These are phyloP conservation scores for Drosophila subpulchrella DNA, from an alignment of 1,140 invertebrate species.

Conservation along the genomic window DNA sequence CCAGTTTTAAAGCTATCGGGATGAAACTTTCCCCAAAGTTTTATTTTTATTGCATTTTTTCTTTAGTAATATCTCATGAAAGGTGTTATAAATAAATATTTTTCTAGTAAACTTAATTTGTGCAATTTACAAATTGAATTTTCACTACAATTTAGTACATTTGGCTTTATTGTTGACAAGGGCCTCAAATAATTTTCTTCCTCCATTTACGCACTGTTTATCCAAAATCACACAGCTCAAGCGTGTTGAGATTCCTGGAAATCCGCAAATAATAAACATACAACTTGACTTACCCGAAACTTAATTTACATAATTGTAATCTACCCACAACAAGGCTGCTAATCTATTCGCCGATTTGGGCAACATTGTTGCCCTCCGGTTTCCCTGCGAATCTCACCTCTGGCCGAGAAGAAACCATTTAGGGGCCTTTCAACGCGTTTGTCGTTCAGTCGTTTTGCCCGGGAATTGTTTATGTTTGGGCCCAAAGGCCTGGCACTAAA, in stretches of 20 bases:
- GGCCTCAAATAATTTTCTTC: not conserved
- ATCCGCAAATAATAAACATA: slow-evolving; percentile 6
- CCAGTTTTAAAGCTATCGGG: too few species aligned
- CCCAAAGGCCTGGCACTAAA: slow-evolving; percentile 55
- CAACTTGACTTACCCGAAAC: slow-evolving; percentile 2
- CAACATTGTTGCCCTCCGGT: slow-evolving; percentile 32
- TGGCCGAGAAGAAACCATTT: slow-evolving; percentile 28
- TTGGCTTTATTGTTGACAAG: not conserved
- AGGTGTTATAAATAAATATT: too few species aligned
- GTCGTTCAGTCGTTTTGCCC: slow-evolving; percentile 18
- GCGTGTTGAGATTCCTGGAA: slow-evolving; percentile 7
- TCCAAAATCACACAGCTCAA: slow-evolving; percentile 3
- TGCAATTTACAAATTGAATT: too few species aligned
- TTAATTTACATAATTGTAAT: slow-evolving; percentile 39
- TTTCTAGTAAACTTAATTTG: too few species aligned
- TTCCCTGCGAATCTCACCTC: not conserved
- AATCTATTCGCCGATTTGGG: slow-evolving; percentile 36
- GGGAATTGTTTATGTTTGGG: slow-evolving; percentile 67
- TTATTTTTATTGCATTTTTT: too few species aligned
- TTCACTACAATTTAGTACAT: too few species aligned
- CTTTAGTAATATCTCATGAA: too few species aligned
- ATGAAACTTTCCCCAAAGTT: too few species aligned
- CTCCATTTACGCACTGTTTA: slow-evolving; percentile 3
- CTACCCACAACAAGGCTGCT: slow-evolving; percentile 26
- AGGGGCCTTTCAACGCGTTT: slow-evolving; percentile 49